Conservation (phyloP, 2,113 vertebrate species). For the Poeciliopsis turrubarensis region DNA sequence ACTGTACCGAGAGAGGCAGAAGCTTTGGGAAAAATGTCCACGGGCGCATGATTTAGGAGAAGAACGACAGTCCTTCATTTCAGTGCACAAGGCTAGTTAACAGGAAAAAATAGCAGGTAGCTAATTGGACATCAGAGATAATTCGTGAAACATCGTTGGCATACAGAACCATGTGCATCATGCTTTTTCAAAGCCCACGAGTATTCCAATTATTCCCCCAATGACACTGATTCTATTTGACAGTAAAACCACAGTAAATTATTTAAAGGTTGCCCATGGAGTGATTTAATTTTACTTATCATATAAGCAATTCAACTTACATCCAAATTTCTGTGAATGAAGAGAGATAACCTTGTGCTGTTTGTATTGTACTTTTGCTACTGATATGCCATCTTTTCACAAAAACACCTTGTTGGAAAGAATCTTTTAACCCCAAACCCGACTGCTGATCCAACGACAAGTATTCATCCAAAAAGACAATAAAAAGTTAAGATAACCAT, state of each 20-base stretch:
- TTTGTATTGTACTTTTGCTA: not conserved
- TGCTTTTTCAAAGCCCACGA: slow-evolving; percentile 10
- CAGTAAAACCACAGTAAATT: slow-evolving; percentile 23
- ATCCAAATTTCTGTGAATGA: not conserved
- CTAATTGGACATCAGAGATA: slow-evolving; percentile 48
- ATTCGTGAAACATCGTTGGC: slow-evolving; percentile 31
- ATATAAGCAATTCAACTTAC: slow-evolving; percentile 7
- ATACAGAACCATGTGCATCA: not conserved
- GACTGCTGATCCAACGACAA: not conserved
- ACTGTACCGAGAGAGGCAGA: slow-evolving; percentile 50
- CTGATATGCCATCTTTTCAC: slow-evolving; percentile 6
- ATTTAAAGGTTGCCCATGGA: not conserved
- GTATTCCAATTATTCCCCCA: slow-evolving; percentile 23
- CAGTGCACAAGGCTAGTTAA: slow-evolving; percentile 30
- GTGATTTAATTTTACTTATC: slow-evolving; percentile 11
- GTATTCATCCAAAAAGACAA: not conserved
- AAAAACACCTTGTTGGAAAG: not conserved
- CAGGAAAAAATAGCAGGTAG: slow-evolving; percentile 29
- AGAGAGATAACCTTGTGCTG: not conserved
- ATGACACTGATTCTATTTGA: slow-evolving; percentile 28
- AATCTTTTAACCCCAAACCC: not conserved
- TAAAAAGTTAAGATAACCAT: too few species aligned
- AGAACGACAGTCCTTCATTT: slow-evolving; percentile 42
- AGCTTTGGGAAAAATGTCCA: slow-evolving; percentile 39
- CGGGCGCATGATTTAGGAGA: slow-evolving; percentile 50